Evolutionary conservation across 2,797 vertebrate species (phyloP).

Genomic region (Adrianichthys oophorus): DNA sequence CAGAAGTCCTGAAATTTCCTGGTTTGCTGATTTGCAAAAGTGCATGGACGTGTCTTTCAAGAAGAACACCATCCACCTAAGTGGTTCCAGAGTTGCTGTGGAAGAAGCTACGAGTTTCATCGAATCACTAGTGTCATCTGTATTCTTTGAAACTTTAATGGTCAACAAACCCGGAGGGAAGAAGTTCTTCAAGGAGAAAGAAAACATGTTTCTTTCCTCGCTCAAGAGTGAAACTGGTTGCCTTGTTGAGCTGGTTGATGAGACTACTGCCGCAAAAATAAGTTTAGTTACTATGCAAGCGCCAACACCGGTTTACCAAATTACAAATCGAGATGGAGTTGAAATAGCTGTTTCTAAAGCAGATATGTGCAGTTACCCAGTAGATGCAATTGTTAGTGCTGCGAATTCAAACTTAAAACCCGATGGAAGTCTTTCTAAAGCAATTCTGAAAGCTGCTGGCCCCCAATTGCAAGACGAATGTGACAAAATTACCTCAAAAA

Average conservation of each 20-base stretch:
- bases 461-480: slow-evolving; percentile 78
- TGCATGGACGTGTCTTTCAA: slow-evolving; percentile 59
- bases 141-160: slow-evolving; percentile 55
- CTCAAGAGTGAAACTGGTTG: slow-evolving; percentile 65
- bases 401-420: slow-evolving; percentile 70
- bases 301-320: slow-evolving; percentile 23
- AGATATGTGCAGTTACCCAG: slow-evolving; percentile 76
- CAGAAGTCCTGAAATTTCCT: slow-evolving; percentile 46
- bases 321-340: slow-evolving; percentile 67
- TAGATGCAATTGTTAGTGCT: slow-evolving; percentile 81
- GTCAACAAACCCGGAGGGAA: slow-evolving; percentile 78
- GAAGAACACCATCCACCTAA: slow-evolving; percentile 72
- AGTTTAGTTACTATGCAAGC: neutral
- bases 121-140: slow-evolving; percentile 49
- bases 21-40: slow-evolving; percentile 39
- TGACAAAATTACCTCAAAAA: slow-evolving; percentile 49
- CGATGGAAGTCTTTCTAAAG: slow-evolving; percentile 66
- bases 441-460: slow-evolving; percentile 78
- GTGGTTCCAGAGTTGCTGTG: slow-evolving; percentile 75
- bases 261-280: neutral
- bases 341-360: slow-evolving; percentile 74
- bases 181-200: slow-evolving; percentile 75
- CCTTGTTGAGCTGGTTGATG: slow-evolving; percentile 76
- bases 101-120: slow-evolving; percentile 35
- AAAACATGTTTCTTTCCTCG: slow-evolving; percentile 39